Percentiles rank a stretch among this genome's conserved stretches.
Evolutionary conservation across 2,888 invertebrate species (phyloP).

Genomic region (Unio pictorum): DNA sequence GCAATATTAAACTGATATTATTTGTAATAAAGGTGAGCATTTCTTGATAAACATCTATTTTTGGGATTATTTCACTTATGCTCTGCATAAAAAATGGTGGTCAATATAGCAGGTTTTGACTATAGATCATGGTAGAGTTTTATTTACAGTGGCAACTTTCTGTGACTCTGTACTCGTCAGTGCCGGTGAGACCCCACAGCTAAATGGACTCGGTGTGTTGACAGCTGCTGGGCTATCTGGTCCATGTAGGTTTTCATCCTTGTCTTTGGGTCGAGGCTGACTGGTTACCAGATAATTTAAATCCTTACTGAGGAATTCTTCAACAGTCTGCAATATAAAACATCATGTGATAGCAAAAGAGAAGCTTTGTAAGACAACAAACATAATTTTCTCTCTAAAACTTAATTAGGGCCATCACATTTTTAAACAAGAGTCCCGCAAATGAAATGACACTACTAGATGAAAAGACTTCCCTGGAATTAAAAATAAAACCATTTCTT

Average conservation of each 20-base stretch:
- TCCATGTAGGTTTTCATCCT: conserved; percentile 20
- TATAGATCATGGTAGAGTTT: too few species aligned
- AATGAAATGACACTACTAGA: too few species aligned
- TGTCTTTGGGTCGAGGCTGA: conserved; percentile 40
- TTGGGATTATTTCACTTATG: too few species aligned
- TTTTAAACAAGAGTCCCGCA: too few species aligned
- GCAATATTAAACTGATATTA: too few species aligned
- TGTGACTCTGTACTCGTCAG: conserved; percentile 30
- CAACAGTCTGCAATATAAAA: conserved; percentile 46
- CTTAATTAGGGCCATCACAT: neutral
- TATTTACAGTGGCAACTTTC: conserved; percentile 24
- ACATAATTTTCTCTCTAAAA: neutral
- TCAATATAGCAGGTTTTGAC: too few species aligned
- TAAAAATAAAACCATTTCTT: too few species aligned
- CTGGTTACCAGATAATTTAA: conserved; percentile 61
- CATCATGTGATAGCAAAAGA: conserved; percentile 2
- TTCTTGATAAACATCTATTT: too few species aligned
- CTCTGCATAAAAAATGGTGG: too few species aligned
- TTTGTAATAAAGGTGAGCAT: too few species aligned
- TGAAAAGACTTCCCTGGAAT: too few species aligned
- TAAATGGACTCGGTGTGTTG: conserved; percentile 62
- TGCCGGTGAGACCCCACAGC: conserved; percentile 53
- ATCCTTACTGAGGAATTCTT: conserved; percentile 58
- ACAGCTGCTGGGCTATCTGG: conserved; percentile 47
- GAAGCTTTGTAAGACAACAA: neutral